Evolutionary conservation across 2,888 invertebrate species (phyloP), one percentile per base, ranked within the genome.

Genomic region (Oegoconia quadripuncta): DNA sequence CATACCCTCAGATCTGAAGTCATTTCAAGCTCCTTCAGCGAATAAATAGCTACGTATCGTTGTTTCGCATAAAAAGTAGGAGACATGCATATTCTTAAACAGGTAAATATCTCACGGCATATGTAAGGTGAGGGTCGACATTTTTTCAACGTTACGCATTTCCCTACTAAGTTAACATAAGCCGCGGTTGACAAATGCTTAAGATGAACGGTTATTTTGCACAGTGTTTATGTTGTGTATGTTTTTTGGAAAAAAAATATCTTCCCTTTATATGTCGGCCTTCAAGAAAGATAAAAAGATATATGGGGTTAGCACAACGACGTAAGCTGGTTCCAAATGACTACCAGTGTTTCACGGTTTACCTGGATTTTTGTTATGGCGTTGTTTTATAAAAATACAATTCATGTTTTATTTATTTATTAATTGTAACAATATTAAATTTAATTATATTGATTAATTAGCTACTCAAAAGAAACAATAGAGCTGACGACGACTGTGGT

Each of bases 121-220:
- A 57, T 58, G 50, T 56, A 55, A 63, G 59, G 63, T 56, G 56
- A 59, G 64, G 68, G 67, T 54, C 52, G 63, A 58, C 67, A 65
- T 74, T 74, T 76, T 74, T 74, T 59, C 64, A 55, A 55, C 56
- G 59, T 52, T 59, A 72, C 70, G 69, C 68, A 65, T 71, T 72
- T 71, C 71, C 74, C 71, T 74, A 70, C 76, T 76, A 74, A 81
- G 78, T 75, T 80, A 77, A 68, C 74, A 58, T 84, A 84, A 84
- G 83, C 83, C 78, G 63, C 74, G 64, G 71, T 67, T 84, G 86
- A 87, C 86, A 87, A 84, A 87, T 87, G 82, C 70, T 72, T 74
- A 75, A 81, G 82, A 83, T 81, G 79, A 81, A 84, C 80, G 77
- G 82, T 81, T 83, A 79, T 83, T 79, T 78, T 76, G 72, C 74